Conservation (phyloP, 1,140 invertebrate species). For the Meloidogyne exigua region DNA sequence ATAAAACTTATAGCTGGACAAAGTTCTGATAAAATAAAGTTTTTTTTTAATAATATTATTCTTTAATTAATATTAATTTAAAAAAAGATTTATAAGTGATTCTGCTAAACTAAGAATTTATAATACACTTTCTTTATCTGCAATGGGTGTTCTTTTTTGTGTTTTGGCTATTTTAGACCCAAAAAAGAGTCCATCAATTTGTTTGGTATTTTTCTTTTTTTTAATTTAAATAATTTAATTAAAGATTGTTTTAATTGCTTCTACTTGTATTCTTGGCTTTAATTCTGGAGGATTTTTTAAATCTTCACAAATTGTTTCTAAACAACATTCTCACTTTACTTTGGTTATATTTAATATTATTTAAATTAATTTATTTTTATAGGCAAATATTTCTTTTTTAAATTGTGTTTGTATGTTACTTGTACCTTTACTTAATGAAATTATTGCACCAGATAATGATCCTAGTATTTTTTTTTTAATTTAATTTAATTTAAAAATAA, state of each 20-base stretch:
- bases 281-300: slow-evolving; percentile 57
- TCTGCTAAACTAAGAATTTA: slow-evolving; percentile 48
- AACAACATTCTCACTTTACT: slow-evolving; percentile 42
- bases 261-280: slow-evolving; percentile 53
- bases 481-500: not conserved
- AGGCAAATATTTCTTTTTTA: slow-evolving; percentile 61
- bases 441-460: slow-evolving; percentile 56
- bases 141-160: slow-evolving; percentile 57
- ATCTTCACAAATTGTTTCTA: slow-evolving; percentile 53
- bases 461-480: too few relatives aligned
- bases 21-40: slow-evolving; percentile 46
- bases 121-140: slow-evolving; percentile 48
- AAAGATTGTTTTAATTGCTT: slow-evolving; percentile 42
- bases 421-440: slow-evolving; percentile 52
- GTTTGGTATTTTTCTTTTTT: slow-evolving; percentile 37
- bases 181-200: slow-evolving; percentile 28
- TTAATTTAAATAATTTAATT: not conserved
- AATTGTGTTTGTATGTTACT: slow-evolving; percentile 62
- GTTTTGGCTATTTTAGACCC: slow-evolving; percentile 50
- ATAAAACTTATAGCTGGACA: slow-evolving; percentile 54
- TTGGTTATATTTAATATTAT: not conserved
- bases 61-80: not conserved
- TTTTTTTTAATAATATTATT: not conserved
- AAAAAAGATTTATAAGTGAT: slow-evolving; percentile 42
- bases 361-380: slow-evolving; percentile 3